Evolutionary conservation across 2,113 vertebrate species (phyloP), one percentile per base, ranked within the genome.

Genomic region (Rousettus leschenaultii): DNA sequence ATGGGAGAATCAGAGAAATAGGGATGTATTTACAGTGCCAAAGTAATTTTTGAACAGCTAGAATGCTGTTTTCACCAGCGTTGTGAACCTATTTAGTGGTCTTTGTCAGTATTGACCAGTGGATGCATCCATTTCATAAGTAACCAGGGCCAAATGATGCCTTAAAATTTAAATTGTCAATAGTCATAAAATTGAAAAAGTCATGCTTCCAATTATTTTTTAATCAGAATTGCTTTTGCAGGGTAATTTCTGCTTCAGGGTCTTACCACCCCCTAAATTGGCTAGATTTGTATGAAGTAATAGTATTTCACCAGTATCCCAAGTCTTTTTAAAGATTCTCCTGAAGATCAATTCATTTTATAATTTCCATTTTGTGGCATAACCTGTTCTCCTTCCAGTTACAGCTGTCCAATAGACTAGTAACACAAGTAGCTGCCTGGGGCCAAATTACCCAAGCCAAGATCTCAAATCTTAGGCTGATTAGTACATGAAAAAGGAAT

Each of bases 331-430:
- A 77, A 78, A 95, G 51, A 80, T 80, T 57, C 70, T 65, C 66
- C 66, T 80, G 19, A 65, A 71, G 15, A 89, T 53, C 22, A 91
- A 73, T 14, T 73, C 65, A 71, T 35, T 40, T 94, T 74, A 57
- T 66, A 86, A 48, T 89, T 91, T 83, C 19, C 57, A 78, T 78
- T 90, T 68, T 78, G 89, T 71, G 51, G 91, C 51, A 13, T 70
- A 91, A 95, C 73, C 88, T 73, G 68, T 91, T 95, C 68, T 86
- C 77, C 55, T 68, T 94, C 68, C 91, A 70, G 68, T 92, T 51
- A 51, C 22, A 63, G 35, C 30, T 87, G 13, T 80, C 68, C 79
- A 66, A 55, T 21, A 96, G 48, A 71, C 30, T 45, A 79, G 28
- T 61, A 89, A 88, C 66, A 82, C 73, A 89, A 91, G 38, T 33